Conservation (phyloP, 2,113 vertebrate species). For the Terrapene triunguis region DNA sequence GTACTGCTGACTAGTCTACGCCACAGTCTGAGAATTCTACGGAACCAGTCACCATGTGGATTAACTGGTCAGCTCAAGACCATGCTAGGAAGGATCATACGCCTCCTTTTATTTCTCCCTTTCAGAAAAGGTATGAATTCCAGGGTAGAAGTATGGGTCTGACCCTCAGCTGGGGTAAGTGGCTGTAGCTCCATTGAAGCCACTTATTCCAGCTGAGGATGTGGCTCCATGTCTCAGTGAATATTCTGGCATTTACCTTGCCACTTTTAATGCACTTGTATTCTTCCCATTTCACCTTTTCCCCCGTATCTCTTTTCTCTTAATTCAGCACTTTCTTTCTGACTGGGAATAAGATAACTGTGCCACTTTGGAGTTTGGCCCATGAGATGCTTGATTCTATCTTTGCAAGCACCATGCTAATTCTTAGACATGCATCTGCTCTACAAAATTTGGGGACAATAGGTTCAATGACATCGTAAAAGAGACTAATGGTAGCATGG, state of each 20-base stretch:
- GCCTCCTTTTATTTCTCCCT: not conserved
- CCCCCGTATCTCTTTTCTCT: not conserved
- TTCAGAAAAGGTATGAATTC: not conserved
- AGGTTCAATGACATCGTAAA: not conserved
- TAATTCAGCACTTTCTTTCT: not conserved
- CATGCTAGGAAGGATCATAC: not conserved
- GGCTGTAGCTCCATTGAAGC: not conserved
- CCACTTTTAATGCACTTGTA: not conserved
- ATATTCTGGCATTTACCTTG: not conserved
- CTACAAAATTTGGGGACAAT: not conserved
- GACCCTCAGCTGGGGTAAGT: not conserved
- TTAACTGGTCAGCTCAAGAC: not conserved
- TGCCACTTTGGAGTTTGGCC: not conserved
- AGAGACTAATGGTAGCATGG: not conserved
- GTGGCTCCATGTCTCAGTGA: not conserved
- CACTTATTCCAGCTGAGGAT: not conserved
- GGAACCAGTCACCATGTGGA: not conserved
- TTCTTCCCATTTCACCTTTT: constrained; percentile 4
- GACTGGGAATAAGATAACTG: not conserved
- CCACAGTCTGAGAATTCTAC: not conserved
- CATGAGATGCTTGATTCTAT: not conserved
- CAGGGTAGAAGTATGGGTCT: not conserved
- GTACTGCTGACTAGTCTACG: not conserved
- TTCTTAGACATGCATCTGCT: not conserved
- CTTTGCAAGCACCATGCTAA: not conserved